A percentile compares a stretch with the other conserved stretches of the same genome.
Conservation (phyloP, 2,888 invertebrate species). For the Tolmerus cingulatus region DNA sequence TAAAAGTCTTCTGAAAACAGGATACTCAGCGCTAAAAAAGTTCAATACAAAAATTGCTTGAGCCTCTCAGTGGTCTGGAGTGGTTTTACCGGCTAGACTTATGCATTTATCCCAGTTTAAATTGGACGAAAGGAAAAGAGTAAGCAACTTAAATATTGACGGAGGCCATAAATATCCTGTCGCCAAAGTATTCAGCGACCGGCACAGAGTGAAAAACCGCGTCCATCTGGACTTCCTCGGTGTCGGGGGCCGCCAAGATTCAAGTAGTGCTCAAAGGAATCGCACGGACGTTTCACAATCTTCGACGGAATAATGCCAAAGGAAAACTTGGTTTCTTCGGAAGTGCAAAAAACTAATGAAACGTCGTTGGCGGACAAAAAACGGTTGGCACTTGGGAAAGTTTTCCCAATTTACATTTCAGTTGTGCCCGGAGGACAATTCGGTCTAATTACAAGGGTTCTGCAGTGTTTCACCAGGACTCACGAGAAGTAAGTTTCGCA, state of each 20-base stretch:
- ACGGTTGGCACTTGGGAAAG: not conserved
- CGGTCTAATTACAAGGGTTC: constrained; percentile 10
- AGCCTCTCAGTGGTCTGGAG: not conserved
- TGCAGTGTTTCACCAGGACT: not conserved
- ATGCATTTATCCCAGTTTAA: not conserved
- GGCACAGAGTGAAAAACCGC: not conserved
- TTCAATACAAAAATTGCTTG: not conserved
- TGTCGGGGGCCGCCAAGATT: not conserved
- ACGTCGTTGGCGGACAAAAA: not conserved
- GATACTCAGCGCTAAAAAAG: not conserved
- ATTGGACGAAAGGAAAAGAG: not conserved
- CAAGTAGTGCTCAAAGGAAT: not conserved
- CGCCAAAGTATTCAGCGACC: not conserved
- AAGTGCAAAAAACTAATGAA: constrained; percentile 5
- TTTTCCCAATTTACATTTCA: constrained; percentile 22
- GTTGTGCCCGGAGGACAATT: constrained; percentile 17
- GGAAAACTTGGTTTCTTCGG: not conserved
- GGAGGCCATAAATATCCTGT: not conserved
- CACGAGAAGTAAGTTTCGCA: not conserved
- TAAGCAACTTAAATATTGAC: not conserved
- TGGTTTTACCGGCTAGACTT: not conserved
- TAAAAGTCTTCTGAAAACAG: not conserved
- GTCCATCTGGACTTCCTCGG: not conserved
- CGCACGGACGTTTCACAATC: not conserved
- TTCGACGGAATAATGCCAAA: not conserved